These are phyloP conservation scores for Indicator maculatus DNA, from an alignment of 2,113 vertebrate species.

Conservation along the genomic window DNA sequence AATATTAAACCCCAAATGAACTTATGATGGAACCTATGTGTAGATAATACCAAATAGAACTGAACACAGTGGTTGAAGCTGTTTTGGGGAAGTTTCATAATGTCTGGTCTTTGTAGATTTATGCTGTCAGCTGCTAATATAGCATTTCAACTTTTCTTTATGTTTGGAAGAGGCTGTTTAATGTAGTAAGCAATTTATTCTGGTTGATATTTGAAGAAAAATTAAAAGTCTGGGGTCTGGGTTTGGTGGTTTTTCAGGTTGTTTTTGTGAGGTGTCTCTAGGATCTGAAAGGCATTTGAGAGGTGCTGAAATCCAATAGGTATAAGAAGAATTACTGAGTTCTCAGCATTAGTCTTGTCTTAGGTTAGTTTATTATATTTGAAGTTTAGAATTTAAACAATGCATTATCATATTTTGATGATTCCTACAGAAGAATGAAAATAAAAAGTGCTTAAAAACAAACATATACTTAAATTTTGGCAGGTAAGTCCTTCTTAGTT, in stretches of 20 bases:
- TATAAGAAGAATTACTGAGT: constrained; percentile 41
- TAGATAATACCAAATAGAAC: not conserved
- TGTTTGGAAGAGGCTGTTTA: not conserved
- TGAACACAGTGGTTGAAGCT: not conserved
- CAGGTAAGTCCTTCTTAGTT: constrained; percentile 70
- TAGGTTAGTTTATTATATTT: constrained; percentile 61
- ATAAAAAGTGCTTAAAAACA: constrained; percentile 67
- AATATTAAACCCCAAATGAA: not conserved
- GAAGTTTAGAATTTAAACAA: constrained; percentile 62
- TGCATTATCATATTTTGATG: constrained; percentile 70
- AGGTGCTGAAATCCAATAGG: constrained; percentile 20
- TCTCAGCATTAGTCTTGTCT: constrained; percentile 61
- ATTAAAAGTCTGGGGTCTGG: not conserved
- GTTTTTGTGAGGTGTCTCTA: not conserved
- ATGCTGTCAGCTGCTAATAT: not conserved
- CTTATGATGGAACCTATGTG: not conserved
- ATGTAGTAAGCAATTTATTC: not conserved
- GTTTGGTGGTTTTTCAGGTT: not conserved
- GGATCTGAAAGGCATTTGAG: constrained; percentile 26
- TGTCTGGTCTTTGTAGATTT: not conserved
- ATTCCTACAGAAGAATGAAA: constrained; percentile 61
- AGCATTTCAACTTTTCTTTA: not conserved
- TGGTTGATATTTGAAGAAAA: not conserved
- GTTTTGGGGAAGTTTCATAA: not conserved
- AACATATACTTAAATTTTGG: constrained; percentile 64